Conservation (phyloP, 2,888 invertebrate species). For the Blastobasis lacticolella region DNA sequence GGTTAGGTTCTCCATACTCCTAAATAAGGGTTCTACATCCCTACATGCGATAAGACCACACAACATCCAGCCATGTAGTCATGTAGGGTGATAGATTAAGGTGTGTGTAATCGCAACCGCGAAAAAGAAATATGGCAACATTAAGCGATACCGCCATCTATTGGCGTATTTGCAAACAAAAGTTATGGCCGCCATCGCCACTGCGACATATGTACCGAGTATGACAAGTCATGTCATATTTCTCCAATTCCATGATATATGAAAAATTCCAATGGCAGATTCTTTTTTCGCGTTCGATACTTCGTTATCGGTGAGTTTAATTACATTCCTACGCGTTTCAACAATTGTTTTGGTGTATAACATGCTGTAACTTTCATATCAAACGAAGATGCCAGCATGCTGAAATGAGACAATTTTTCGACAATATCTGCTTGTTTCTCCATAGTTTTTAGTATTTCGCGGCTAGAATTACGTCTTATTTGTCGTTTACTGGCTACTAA, state of each 20-base stretch:
- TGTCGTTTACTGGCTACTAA: neutral
- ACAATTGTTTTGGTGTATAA: conserved; percentile 27
- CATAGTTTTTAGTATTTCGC: neutral
- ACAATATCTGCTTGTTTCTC: neutral
- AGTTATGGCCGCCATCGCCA: conserved; percentile 61
- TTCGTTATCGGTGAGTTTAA: conserved; percentile 81
- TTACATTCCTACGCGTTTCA: conserved; percentile 20
- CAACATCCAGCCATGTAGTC: no score
- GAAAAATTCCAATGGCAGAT: conserved; percentile 85
- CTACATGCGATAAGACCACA: no score
- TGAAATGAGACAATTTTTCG: neutral
- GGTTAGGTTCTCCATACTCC: no score
- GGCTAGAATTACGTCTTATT: conserved; percentile 9
- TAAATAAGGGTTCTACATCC: no score
- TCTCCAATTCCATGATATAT: conserved; percentile 76
- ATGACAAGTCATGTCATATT: conserved; percentile 81
- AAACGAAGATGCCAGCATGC: conserved; percentile 10
- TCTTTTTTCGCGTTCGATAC: conserved; percentile 91
- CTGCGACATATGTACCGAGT: conserved; percentile 57
- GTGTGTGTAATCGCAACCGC: no score
- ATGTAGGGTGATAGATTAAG: no score
- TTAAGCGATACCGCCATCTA: conserved; percentile 7
- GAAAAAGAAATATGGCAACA: conserved; percentile 4
- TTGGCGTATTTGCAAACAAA: conserved; percentile 17
- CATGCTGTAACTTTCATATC: conserved; percentile 10